Conservation (phyloP, 2,888 invertebrate species). For the Cataglyphis albicans region DNA sequence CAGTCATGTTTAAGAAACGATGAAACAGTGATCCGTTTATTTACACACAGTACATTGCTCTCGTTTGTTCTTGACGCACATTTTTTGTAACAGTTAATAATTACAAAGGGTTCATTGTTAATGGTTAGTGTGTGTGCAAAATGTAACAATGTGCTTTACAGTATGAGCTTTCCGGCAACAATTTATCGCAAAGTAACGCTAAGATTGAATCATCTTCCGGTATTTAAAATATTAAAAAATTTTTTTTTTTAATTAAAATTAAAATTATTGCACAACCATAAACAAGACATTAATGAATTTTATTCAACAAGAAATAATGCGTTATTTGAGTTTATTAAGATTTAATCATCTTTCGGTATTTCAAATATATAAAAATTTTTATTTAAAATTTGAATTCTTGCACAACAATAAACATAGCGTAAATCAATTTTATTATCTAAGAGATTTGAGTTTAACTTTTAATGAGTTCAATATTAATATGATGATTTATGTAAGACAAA, state of each 20-base stretch:
- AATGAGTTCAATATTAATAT: not conserved
- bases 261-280: not conserved
- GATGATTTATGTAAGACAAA: not conserved
- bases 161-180: constrained; percentile 22
- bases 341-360: not conserved
- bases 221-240: not conserved
- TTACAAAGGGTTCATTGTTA: constrained; percentile 73
- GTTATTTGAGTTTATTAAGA: not conserved
- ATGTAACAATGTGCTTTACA: constrained; percentile 36
- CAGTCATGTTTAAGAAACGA: constrained; percentile 15
- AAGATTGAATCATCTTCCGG: not conserved
- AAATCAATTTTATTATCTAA: not conserved
- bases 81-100: constrained; percentile 59
- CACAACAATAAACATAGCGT: not conserved
- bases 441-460: not conserved
- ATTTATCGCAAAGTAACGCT: constrained; percentile 65
- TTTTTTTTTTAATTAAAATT: not conserved
- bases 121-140: constrained; percentile 50
- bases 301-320: not conserved
- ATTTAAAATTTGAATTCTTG: not conserved
- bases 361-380: not conserved
- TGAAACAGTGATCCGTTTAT: constrained; percentile 29
- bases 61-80: not conserved
- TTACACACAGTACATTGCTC: not conserved
- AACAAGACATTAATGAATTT: not conserved